These are phyloP conservation scores for Paraplagusia blochii DNA, from an alignment of 2,113 vertebrate genomes.

Conservation along the genomic window DNA sequence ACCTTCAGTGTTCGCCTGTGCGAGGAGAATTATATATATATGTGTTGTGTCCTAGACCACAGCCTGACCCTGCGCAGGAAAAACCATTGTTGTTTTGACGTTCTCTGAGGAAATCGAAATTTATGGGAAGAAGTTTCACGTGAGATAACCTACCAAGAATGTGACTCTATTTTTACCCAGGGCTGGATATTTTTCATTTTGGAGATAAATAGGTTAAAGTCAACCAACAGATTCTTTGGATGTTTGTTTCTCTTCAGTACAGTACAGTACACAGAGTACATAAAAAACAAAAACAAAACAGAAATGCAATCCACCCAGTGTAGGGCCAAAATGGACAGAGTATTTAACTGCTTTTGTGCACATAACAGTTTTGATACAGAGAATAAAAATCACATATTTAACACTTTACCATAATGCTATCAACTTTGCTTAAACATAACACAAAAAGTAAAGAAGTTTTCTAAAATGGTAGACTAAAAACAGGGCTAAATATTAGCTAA, in stretches of 20 bases:
- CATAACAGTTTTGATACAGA: too few species aligned
- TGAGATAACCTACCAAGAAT: constrained; percentile 47
- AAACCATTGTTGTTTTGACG: constrained; percentile 70
- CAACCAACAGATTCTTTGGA: neutral
- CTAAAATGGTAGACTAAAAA: too few species aligned
- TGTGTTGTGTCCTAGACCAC: constrained; percentile 8
- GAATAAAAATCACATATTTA: too few species aligned
- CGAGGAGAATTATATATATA: constrained; percentile 32
- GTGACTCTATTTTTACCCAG: constrained; percentile 47
- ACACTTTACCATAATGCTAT: too few species aligned
- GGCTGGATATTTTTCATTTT: constrained; percentile 22
- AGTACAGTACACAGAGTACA: too few species aligned
- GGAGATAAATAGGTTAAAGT: constrained; percentile 16
- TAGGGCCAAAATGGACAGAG: too few species aligned
- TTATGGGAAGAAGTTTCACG: constrained; percentile 48
- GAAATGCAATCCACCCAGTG: too few species aligned
- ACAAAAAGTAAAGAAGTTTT: too few species aligned
- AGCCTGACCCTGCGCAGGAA: constrained; percentile 57
- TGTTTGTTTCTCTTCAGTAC: neutral
- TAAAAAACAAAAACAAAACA: too few species aligned
- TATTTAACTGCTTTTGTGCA: too few species aligned
- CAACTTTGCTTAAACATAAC: too few species aligned
- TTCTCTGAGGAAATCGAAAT: constrained; percentile 61
- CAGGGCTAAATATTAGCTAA: too few species aligned
- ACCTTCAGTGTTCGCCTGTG: constrained; percentile 53